Percentiles rank a stretch among this genome's conserved stretches.
phyloP scores from a whole-genome alignment of 2,113 vertebrate species.

The Serinus canaria region DNA sequence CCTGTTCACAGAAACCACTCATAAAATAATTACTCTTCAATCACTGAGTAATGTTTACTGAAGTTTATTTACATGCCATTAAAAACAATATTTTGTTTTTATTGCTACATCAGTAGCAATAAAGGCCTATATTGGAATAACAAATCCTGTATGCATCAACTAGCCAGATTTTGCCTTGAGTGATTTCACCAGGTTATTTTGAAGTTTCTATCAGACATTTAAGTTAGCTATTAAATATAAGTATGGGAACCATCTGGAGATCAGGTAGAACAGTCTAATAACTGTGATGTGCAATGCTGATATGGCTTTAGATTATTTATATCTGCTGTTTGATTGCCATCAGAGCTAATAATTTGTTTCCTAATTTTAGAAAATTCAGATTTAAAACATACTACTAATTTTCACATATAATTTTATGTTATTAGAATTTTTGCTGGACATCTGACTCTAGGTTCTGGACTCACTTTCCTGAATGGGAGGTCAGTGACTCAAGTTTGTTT shows the following conservation, averaged over 20 bases:
- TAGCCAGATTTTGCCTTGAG: not conserved
- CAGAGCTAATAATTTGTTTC: not conserved
- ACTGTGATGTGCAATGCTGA: not conserved
- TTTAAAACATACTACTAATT: not conserved
- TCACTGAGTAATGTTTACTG: not conserved
- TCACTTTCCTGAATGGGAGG: not conserved
- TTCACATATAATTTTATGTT: not conserved
- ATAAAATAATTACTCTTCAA: not conserved
- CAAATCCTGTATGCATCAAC: not conserved
- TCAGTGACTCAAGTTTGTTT: not conserved
- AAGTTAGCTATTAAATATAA: constrained; percentile 1
- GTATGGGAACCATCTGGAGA: not conserved
- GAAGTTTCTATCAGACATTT: constrained; percentile 1
- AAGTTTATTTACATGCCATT: not conserved
- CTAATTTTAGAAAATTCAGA: not conserved
- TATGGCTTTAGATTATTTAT: not conserved
- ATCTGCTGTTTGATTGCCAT: not conserved
- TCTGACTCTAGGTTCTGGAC: not conserved
- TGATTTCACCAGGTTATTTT: not conserved
- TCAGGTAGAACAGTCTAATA: not conserved
- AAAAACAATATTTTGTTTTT: not conserved
- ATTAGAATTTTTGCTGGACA: not conserved
- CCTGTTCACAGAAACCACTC: not conserved
- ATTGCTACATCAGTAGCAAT: not conserved
- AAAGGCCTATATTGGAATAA: not conserved